phyloP scores from a whole-genome alignment of 2,888 invertebrate genomes.

The Limnephilus rhombicus region DNA sequence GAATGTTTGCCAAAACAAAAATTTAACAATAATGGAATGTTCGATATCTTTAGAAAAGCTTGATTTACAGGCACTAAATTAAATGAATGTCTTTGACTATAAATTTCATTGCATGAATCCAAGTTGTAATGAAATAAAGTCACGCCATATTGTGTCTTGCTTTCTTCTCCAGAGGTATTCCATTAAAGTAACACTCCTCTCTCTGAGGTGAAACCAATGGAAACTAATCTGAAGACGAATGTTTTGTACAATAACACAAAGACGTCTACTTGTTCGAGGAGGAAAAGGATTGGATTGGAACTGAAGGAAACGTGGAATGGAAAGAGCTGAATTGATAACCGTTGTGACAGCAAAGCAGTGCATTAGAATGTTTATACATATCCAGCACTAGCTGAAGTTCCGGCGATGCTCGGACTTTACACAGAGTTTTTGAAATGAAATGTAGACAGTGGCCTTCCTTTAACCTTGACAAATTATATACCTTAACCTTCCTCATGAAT shows the following conservation, averaged over 20 bases:
- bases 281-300: background rate
- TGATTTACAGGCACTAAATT: slow-evolving; percentile 17
- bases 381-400: too few relatives aligned
- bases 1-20: background rate
- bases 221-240: background rate
- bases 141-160: slow-evolving; percentile 29
- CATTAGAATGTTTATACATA: too few relatives aligned
- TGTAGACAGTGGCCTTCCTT: too few relatives aligned
- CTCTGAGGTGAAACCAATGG: background rate
- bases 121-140: slow-evolving; percentile 24
- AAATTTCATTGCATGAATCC: background rate
- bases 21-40: background rate
- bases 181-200: background rate
- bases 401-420: too few relatives aligned
- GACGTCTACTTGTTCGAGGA: background rate
- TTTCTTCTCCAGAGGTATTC: background rate
- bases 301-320: background rate
- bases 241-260: background rate
- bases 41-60: background rate
- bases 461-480: too few relatives aligned
- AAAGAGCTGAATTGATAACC: background rate
- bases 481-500: too few relatives aligned
- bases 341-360: background rate
- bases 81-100: background rate
- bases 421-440: too few relatives aligned